Evolutionary conservation across 2,888 invertebrate species (phyloP).

Genomic region (Neoaliturus tenellus): DNA sequence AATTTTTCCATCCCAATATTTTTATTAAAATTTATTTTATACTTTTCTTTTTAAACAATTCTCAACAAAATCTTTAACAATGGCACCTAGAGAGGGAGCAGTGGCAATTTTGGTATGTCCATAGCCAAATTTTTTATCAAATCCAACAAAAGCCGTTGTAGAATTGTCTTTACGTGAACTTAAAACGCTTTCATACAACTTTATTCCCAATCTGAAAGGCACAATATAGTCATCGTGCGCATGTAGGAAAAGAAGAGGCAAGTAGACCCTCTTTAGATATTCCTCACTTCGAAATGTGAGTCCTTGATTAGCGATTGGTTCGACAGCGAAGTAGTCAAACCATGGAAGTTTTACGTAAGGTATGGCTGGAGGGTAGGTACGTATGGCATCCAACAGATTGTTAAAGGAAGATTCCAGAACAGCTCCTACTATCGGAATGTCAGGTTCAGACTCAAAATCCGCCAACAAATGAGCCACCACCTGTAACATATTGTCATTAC

Average conservation of each 20-base stretch:
- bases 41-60: background rate
- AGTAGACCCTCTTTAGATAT: background rate
- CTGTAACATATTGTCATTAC: too few relatives aligned
- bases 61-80: background rate
- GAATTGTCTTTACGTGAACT: background rate
- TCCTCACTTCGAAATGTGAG: background rate
- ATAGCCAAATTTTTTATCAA: background rate
- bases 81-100: background rate
- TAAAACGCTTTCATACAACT: background rate
- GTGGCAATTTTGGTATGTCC: background rate
- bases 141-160: background rate
- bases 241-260: background rate
- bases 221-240: background rate
- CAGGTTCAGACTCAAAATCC: background rate
- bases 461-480: background rate
- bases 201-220: background rate
- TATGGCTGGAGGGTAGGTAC: background rate
- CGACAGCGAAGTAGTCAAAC: background rate
- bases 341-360: background rate
- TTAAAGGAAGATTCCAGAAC: slow-evolving; percentile 10
- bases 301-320: background rate
- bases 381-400: background rate
- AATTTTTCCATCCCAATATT: too few relatives aligned
- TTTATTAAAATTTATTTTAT: background rate
- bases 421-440: background rate